Conservation (phyloP, 2,888 invertebrate genomes). For the Cyclophora albipunctata region DNA sequence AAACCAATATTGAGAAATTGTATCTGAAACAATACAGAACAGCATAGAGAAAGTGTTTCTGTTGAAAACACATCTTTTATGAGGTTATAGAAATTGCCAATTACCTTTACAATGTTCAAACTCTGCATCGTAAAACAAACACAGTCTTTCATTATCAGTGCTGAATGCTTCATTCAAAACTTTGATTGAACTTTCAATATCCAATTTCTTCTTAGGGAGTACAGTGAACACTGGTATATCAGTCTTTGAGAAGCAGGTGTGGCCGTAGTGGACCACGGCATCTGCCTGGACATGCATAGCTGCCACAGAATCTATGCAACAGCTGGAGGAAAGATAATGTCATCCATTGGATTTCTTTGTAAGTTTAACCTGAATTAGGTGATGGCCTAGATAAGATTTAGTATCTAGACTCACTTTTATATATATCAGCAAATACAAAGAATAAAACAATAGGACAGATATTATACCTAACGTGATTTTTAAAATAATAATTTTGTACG, state of each 20-base stretch:
- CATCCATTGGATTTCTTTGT: too few relatives aligned
- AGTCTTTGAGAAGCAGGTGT: slow-evolving; percentile 87
- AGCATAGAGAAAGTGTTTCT: too few relatives aligned
- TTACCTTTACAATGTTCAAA: slow-evolving; percentile 78
- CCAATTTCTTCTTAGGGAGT: slow-evolving; percentile 77
- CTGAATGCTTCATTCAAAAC: slow-evolving; percentile 30
- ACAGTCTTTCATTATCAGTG: slow-evolving; percentile 48
- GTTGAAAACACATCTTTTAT: too few relatives aligned
- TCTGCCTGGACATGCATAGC: slow-evolving; percentile 91
- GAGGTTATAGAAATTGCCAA: not conserved
- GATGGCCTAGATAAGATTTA: not conserved
- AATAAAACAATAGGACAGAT: too few relatives aligned
- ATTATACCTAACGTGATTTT: too few relatives aligned
- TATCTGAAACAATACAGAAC: slow-evolving; percentile 32
- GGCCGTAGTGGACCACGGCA: slow-evolving; percentile 93
- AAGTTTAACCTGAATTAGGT: too few relatives aligned
- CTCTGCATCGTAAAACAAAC: slow-evolving; percentile 80
- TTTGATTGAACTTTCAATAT: slow-evolving; percentile 48
- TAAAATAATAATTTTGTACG: too few relatives aligned
- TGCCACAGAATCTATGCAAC: slow-evolving; percentile 92
- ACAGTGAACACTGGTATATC: slow-evolving; percentile 86
- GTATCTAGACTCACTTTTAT: not conserved
- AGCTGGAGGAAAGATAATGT: slow-evolving; percentile 70
- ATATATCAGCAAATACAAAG: too few relatives aligned
- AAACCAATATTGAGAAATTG: slow-evolving; percentile 42